A percentile compares a stretch with the other conserved stretches of the same genome.
Conservation (phyloP, 1,140 invertebrate species). For the Homalodisca vitripennis region DNA sequence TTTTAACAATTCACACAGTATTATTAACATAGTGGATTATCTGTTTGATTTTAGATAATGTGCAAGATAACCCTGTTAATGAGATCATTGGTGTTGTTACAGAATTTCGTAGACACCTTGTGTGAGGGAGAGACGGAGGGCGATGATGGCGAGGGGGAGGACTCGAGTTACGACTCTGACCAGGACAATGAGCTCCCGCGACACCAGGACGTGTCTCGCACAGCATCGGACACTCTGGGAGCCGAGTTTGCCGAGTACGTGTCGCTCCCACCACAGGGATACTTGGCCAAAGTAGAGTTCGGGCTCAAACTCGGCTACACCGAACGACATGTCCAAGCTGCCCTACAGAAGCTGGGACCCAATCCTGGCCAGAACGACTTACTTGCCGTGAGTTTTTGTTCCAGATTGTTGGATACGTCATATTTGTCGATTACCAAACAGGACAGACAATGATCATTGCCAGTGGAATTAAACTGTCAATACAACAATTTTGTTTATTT, state of each 20-base stretch:
- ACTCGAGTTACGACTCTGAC: conserved; percentile 86
- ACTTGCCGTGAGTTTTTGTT: conserved; percentile 67
- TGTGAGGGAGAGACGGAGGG: conserved; percentile 43
- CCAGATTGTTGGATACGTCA: too few relatives aligned
- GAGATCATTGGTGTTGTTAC: conserved; percentile 25
- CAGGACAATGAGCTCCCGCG: conserved; percentile 60
- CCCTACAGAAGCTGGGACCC: conserved; percentile 77
- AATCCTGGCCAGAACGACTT: conserved; percentile 85
- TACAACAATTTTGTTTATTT: too few relatives aligned
- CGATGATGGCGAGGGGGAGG: conserved; percentile 60
- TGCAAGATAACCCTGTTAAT: too few relatives aligned
- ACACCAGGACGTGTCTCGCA: conserved; percentile 76
- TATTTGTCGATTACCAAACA: too few relatives aligned
- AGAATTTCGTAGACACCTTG: conserved; percentile 39
- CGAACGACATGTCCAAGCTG: conserved; percentile 79
- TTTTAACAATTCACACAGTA: too few relatives aligned
- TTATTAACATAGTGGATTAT: too few relatives aligned
- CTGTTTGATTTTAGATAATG: too few relatives aligned
- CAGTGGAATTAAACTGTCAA: too few relatives aligned
- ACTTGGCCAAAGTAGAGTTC: conserved; percentile 66
- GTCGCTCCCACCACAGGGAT: conserved; percentile 48
- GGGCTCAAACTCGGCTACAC: conserved; percentile 89
- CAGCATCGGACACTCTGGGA: conserved; percentile 76
- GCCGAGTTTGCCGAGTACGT: conserved; percentile 81
- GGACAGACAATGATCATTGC: too few relatives aligned